phyloP scores from a whole-genome alignment of 2,888 invertebrate genomes.

The Tenthredo amoena region DNA sequence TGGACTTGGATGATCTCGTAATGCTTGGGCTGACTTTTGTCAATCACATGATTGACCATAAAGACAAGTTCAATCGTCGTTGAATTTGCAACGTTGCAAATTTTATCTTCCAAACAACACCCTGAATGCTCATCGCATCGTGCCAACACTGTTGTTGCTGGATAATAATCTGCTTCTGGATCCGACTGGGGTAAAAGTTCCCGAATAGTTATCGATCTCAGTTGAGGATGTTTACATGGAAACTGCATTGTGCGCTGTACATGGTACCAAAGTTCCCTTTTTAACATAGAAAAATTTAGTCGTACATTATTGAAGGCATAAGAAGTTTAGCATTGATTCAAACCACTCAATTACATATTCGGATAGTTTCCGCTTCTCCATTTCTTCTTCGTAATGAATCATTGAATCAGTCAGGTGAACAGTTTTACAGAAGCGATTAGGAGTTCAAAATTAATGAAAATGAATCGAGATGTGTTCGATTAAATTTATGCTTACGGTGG shows the following conservation, averaged over 20 bases:
- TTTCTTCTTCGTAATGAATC: background rate
- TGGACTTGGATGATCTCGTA: conserved; percentile 71
- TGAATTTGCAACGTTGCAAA: conserved; percentile 69
- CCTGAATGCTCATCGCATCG: conserved; percentile 74
- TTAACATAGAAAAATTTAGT: background rate
- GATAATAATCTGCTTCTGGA: conserved; percentile 72
- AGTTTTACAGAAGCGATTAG: too few species aligned
- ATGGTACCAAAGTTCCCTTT: conserved; percentile 70
- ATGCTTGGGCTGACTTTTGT: conserved; percentile 71
- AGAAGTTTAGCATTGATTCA: background rate
- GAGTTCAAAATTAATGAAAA: background rate
- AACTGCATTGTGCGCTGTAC: conserved; percentile 71
- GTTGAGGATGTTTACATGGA: conserved; percentile 70
- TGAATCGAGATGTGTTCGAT: background rate
- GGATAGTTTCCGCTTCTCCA: background rate
- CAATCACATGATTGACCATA: conserved; percentile 70
- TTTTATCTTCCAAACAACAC: conserved; percentile 66
- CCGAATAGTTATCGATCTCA: conserved; percentile 68
- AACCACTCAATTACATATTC: background rate
- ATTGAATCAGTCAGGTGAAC: background rate
- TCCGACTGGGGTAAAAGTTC: conserved; percentile 70
- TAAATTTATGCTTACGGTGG: conserved; percentile 63
- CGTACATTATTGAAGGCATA: background rate
- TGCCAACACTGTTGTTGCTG: conserved; percentile 70
- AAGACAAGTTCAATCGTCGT: conserved; percentile 73